A percentile compares a stretch with the other conserved stretches of the same genome.
Conservation (phyloP, 1,140 invertebrate genomes). For the Tigriopus japonicus region DNA sequence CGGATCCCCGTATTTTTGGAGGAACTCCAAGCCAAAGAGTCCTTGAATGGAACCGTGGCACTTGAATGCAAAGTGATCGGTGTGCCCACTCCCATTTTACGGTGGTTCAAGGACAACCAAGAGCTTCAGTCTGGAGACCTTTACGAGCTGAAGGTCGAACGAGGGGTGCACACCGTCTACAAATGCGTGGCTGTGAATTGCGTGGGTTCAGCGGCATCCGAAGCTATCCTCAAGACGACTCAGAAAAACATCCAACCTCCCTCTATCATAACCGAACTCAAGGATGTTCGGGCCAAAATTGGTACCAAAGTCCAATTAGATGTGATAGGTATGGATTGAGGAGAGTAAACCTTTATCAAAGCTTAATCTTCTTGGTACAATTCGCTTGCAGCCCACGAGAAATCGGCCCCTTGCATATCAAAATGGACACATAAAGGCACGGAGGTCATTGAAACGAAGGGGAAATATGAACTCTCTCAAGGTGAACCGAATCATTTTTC, state of each 20-base stretch:
- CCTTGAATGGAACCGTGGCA: slow-evolving; percentile 66
- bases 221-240: slow-evolving; percentile 41
- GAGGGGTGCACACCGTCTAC: slow-evolving; percentile 57
- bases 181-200: slow-evolving; percentile 81
- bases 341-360: neutral
- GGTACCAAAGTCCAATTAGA: neutral
- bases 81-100: slow-evolving; percentile 47
- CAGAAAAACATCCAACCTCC: slow-evolving; percentile 36
- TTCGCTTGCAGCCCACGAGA: neutral
- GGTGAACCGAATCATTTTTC: no score
- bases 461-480: no score
- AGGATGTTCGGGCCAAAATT: slow-evolving; percentile 15
- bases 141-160: slow-evolving; percentile 46
- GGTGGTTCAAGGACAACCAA: slow-evolving; percentile 63
- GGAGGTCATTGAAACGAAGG: neutral
- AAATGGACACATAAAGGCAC: neutral
- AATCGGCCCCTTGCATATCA: neutral
- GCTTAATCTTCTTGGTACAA: neutral
- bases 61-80: slow-evolving; percentile 71
- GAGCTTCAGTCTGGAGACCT: slow-evolving; percentile 39
- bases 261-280: slow-evolving; percentile 16
- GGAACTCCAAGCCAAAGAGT: slow-evolving; percentile 53
- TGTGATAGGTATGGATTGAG: neutral
- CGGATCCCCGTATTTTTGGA: slow-evolving; percentile 66
- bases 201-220: slow-evolving; percentile 71